These are phyloP conservation scores for Vidua macroura DNA, from an alignment of 2,113 vertebrate species.

Conservation along the genomic window DNA sequence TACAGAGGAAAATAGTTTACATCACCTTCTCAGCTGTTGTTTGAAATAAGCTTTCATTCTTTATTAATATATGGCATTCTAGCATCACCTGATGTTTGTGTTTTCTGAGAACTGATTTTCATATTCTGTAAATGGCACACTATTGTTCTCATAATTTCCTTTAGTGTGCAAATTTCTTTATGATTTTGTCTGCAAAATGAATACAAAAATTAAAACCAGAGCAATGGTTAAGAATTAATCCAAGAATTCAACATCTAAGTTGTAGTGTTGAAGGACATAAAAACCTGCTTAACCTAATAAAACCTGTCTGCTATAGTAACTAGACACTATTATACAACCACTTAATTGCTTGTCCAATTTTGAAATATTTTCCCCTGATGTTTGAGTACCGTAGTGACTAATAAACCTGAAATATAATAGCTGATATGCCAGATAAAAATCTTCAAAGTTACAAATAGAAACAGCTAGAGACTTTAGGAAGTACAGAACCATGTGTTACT, in stretches of 20 bases:
- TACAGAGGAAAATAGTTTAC: background rate
- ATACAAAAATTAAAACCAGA: slow-evolving; percentile 19
- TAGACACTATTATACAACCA: slow-evolving; percentile 19
- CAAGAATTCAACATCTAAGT: background rate
- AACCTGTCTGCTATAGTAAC: slow-evolving; percentile 23
- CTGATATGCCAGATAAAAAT: slow-evolving; percentile 2
- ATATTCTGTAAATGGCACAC: background rate
- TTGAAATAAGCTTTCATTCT: background rate
- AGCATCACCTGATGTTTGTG: background rate
- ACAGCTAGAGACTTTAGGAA: slow-evolving; percentile 21
- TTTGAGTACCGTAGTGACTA: slow-evolving; percentile 1
- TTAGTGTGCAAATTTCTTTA: background rate
- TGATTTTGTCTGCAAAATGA: background rate
- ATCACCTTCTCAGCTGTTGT: background rate
- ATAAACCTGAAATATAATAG: slow-evolving; percentile 32
- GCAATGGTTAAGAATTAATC: slow-evolving; percentile 10
- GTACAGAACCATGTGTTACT: background rate
- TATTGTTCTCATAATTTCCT: background rate
- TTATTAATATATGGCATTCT: background rate
- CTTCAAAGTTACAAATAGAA: slow-evolving; percentile 12
- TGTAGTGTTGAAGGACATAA: background rate
- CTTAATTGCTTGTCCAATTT: slow-evolving; percentile 43
- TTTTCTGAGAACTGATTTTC: background rate
- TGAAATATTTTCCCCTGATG: slow-evolving; percentile 38
- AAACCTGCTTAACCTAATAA: background rate